phyloP scores from a whole-genome alignment of 2,888 invertebrate species.

The Xanthostigma xanthostigma region DNA sequence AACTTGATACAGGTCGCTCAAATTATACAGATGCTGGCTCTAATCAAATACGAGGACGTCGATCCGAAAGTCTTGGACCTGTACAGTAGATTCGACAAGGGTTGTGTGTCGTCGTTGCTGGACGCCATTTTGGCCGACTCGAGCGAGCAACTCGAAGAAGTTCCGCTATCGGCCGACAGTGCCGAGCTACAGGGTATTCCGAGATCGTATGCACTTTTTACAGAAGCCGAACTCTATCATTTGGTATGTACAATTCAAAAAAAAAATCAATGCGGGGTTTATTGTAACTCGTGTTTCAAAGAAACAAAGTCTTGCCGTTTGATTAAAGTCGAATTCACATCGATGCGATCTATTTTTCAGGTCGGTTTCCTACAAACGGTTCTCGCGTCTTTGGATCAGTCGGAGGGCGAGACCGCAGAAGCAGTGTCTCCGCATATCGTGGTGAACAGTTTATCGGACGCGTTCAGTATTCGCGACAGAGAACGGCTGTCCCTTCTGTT shows the following conservation, averaged over 20 bases:
- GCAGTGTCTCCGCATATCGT: constrained; percentile 32
- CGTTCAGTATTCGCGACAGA: constrained; percentile 12
- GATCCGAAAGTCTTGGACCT: constrained; percentile 59
- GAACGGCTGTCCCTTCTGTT: constrained; percentile 26
- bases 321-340: too few relatives aligned
- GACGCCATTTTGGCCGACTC: constrained; percentile 44
- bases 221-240: constrained; percentile 46
- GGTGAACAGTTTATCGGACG: constrained; percentile 21
- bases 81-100: constrained; percentile 65
- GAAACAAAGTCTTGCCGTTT: too few relatives aligned
- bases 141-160: constrained; percentile 23
- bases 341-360: constrained; percentile 16
- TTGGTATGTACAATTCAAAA: constrained; percentile 34
- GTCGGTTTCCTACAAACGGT: constrained; percentile 25
- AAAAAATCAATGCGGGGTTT: not conserved
- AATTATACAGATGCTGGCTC: constrained; percentile 80
- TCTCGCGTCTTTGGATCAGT: constrained; percentile 1
- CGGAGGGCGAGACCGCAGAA: constrained; percentile 21
- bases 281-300: too few relatives aligned
- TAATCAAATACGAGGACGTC: constrained; percentile 70
- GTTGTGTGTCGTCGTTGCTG: constrained; percentile 62
- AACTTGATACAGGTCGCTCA: constrained; percentile 85
- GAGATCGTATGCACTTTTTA: constrained; percentile 50
- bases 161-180: constrained; percentile 30
- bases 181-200: constrained; percentile 40